phyloP scores from a whole-genome alignment of 37 sponge, comb jelly and placozoan genomes.

The Crambe crambe region DNA sequence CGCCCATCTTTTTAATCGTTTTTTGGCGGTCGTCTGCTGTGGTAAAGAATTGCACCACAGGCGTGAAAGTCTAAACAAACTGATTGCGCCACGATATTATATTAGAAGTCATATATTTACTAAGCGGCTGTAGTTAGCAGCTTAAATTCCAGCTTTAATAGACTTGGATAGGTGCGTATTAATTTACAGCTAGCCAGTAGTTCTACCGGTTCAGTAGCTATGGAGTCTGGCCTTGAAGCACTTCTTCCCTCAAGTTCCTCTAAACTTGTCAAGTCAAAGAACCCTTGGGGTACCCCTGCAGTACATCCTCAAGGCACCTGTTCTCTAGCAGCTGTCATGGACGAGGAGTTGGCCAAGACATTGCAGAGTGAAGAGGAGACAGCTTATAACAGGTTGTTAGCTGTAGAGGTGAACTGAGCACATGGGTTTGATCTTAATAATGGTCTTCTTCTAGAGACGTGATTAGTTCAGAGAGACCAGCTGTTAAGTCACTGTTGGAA shows the following conservation, averaged over 20 bases:
- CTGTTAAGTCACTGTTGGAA: neutral
- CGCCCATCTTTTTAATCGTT: too few relatives aligned
- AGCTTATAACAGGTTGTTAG: neutral
- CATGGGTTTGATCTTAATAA: too few relatives aligned
- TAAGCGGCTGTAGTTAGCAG: too few relatives aligned
- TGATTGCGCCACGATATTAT: too few relatives aligned
- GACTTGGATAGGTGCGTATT: neutral
- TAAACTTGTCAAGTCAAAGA: constrained; percentile 13
- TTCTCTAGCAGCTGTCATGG: constrained; percentile 78
- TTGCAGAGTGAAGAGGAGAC: constrained; percentile 57
- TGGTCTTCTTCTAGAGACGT: neutral
- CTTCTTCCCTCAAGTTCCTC: constrained; percentile 15
- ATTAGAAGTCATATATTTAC: too few relatives aligned
- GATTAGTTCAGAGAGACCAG: neutral
- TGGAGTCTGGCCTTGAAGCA: constrained; percentile 4
- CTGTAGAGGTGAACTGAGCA: neutral
- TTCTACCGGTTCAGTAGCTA: too few relatives aligned
- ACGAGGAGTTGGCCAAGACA: constrained; percentile 79
- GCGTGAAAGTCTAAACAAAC: neutral
- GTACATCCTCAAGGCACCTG: constrained; percentile 28
- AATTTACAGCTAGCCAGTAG: too few relatives aligned
- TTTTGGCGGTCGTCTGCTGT: neutral
- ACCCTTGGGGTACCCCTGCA: constrained; percentile 65
- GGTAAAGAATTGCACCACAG: neutral
- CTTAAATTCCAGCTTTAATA: neutral